Base-by-base conservation (phyloP, 1,140 invertebrate species). In the Caenorhabditis briggsae region DNA sequence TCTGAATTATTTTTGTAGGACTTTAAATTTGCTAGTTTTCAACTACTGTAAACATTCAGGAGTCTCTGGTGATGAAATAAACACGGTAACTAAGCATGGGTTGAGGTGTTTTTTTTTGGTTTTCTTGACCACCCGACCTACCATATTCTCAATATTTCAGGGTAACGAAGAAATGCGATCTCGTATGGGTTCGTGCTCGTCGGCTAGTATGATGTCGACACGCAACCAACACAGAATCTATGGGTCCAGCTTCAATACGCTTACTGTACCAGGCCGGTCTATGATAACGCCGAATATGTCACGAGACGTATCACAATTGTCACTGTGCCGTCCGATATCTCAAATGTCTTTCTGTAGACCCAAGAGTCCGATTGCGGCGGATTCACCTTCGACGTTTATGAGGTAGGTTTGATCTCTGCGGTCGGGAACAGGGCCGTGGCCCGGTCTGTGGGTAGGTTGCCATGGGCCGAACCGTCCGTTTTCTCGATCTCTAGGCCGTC, bases 261-360 rank as follows among this genome's bases (percentile, higher is more conserved):
- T 87, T 2, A 87, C 86, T 6, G 86, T 87, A 8, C 86, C 86
- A 2, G 86, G 86, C 25, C 87, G 84, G 46, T 87, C 86, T 2
- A 43, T 87, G 23, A 88, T 88, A 46, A 88, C 88, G 18, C 88
- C 88, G 23, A 88, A 88, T 70, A 88, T 88, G 88, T 88, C 86
- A 18, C 50, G 88, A 9, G 88, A 88, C 61, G 83, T 88, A 5
- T 87, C 86, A 18, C 88, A 88, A 33, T 25, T 88, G 82, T 88
- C 86, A 0, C 56, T 88, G 41, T 83, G 82, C 16, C 55, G 85
- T 7, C 86, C 86, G 20, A 58, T 56, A 8, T 83, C 61, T 16
- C 82, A 50, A 53, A 53, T 84, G 56, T 82, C 85, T 2, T 85
- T 88, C 82, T 48, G 59, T 12, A n/a, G 86, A 14, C 82, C 82